phyloP scores from a whole-genome alignment of 92 coral and sea anemone species.

The Muricea muricata region DNA sequence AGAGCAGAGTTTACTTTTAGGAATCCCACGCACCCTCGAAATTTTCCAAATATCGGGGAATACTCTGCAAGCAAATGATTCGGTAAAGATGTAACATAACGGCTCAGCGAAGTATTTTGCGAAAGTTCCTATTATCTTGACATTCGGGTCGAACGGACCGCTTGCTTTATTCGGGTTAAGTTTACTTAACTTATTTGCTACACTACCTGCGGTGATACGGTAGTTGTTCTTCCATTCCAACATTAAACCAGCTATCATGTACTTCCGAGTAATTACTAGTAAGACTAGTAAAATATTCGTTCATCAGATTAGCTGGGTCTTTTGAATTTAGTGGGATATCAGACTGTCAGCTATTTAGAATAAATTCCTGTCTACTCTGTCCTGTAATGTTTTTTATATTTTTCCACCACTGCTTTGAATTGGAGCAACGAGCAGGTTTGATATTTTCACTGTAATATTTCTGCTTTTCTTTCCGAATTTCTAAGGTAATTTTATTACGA shows the following conservation, averaged over 20 bases:
- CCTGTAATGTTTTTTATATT: neutral
- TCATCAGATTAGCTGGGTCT: neutral
- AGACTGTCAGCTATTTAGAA: neutral
- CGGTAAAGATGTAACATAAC: neutral
- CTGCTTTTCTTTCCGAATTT: neutral
- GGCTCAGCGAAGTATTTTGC: slow-evolving; percentile 19
- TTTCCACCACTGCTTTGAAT: slow-evolving; percentile 16
- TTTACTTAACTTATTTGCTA: neutral
- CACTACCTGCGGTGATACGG: neutral
- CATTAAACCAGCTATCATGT: no score
- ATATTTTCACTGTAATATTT: neutral
- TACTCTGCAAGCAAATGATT: neutral
- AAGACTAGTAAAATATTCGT: neutral
- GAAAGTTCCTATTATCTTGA: neutral
- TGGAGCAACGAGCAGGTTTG: slow-evolving; percentile 1
- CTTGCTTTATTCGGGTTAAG: slow-evolving; percentile 4
- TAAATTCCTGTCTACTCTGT: neutral
- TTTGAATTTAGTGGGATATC: neutral
- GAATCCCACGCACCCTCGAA: neutral
- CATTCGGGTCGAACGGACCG: slow-evolving; percentile 3
- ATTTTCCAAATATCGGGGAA: neutral
- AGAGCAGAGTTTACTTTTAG: neutral
- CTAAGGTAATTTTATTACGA: neutral
- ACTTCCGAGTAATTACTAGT: neutral
- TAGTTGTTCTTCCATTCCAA: neutral